Conservation (phyloP, 2,888 invertebrate genomes). For the Tachina grossa region DNA sequence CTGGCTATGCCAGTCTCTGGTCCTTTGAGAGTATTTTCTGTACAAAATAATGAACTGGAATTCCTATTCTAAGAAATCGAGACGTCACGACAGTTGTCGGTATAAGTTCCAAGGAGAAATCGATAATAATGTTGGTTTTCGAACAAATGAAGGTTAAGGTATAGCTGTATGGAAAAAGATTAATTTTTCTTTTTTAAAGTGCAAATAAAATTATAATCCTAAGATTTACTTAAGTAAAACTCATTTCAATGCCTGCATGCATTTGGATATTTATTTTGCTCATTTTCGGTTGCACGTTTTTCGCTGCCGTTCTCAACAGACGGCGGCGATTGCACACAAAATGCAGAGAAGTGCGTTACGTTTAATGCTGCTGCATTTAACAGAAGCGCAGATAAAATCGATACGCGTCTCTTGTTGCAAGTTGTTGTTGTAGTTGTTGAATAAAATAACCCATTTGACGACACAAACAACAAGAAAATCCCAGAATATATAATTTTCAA, state of each 20-base stretch:
- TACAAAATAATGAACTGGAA: too few species aligned
- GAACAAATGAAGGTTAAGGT: too few species aligned
- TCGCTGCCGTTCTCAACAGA: conserved; percentile 25
- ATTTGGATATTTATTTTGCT: conserved; percentile 10
- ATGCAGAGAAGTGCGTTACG: conserved; percentile 71
- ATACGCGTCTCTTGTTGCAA: conserved; percentile 65
- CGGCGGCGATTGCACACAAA: conserved; percentile 38
- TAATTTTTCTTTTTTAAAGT: too few species aligned
- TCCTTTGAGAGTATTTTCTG: too few species aligned
- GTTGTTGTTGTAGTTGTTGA: conserved; percentile 19
- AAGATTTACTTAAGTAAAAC: too few species aligned
- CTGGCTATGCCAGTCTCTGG: too few species aligned
- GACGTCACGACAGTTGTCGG: too few species aligned
- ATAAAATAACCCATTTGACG: conserved; percentile 44
- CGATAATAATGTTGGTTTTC: too few species aligned
- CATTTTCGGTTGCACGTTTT: neutral
- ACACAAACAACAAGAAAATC: conserved; percentile 51
- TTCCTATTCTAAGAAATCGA: too few species aligned
- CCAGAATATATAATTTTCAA: conserved; percentile 31
- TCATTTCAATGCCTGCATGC: neutral
- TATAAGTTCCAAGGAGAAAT: too few species aligned
- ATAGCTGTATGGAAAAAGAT: too few species aligned
- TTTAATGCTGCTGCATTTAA: conserved; percentile 70
- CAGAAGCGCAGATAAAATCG: conserved; percentile 73
- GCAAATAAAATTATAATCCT: too few species aligned